Percentiles rank a stretch among this genome's conserved stretches.
phyloP scores from a whole-genome alignment of 2,797 vertebrate genomes.

The Crenichthys baileyi region DNA sequence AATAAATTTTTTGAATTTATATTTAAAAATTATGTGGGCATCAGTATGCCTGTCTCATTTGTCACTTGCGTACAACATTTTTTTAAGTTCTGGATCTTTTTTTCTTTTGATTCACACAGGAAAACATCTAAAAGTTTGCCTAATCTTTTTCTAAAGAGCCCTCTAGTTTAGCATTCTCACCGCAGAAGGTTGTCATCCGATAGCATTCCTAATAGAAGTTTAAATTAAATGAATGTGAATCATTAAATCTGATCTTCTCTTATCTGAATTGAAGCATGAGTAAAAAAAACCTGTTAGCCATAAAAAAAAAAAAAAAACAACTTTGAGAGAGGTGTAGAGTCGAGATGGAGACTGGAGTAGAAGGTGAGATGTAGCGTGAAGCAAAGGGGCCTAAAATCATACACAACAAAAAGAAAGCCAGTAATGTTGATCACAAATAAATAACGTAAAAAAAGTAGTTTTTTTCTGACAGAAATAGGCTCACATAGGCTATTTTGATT shows the following conservation, averaged over 20 bases:
- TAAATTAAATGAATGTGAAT: neutral
- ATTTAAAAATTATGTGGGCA: neutral
- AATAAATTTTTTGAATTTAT: neutral
- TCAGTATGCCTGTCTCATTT: neutral
- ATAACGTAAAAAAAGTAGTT: neutral
- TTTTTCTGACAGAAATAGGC: neutral
- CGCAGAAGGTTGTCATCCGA: neutral
- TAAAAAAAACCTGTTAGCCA: neutral
- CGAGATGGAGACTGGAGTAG: neutral
- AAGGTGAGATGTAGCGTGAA: neutral
- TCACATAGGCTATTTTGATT: slow-evolving; percentile 44
- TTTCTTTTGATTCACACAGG: neutral
- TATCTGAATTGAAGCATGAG: neutral
- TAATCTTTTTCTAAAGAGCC: neutral
- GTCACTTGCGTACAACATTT: neutral
- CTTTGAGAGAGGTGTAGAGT: neutral
- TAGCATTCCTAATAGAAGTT: neutral
- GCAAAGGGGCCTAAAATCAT: neutral
- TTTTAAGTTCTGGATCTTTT: neutral
- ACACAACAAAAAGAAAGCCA: slow-evolving; percentile 14
- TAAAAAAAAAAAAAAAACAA: neutral
- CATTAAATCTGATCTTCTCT: slow-evolving; percentile 1
- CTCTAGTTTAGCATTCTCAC: neutral
- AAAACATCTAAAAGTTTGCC: neutral
- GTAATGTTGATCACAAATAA: slow-evolving; percentile 41